phyloP scores from a whole-genome alignment of 2,888 invertebrate species.

The Zhengitettix transpicula region DNA sequence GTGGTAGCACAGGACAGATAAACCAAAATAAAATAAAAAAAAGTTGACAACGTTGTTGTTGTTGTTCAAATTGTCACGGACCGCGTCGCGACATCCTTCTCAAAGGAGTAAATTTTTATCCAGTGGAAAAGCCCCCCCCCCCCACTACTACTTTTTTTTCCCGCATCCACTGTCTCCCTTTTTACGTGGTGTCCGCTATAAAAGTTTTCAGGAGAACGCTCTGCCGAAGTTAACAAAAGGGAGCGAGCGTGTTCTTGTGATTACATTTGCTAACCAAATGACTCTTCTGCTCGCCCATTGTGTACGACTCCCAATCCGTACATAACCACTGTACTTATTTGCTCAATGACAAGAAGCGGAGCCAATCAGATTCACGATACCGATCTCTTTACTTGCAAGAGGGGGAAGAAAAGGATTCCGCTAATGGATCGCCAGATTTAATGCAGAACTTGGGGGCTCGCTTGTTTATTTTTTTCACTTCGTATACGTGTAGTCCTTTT shows the following conservation, averaged over 20 bases:
- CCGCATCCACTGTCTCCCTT: no score
- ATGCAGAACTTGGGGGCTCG: no score
- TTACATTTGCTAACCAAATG: conserved; percentile 2
- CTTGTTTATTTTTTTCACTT: no score
- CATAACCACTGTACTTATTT: conserved; percentile 1
- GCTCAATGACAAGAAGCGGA: conserved; percentile 1
- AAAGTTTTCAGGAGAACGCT: background rate
- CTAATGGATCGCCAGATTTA: no score
- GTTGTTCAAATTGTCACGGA: no score
- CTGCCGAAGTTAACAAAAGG: background rate
- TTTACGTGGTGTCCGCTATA: no score
- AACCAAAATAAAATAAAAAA: no score
- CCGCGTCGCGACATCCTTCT: background rate
- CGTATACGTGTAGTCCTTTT: no score
- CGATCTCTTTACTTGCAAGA: background rate
- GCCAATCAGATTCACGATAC: background rate
- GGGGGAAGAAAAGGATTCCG: background rate
- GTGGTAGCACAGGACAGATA: no score
- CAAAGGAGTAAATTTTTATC: background rate
- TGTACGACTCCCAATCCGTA: background rate
- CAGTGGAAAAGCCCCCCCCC: no score
- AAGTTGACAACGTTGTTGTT: no score
- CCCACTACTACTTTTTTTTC: no score
- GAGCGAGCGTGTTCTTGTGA: background rate
- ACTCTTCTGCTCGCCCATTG: background rate